Percentiles rank a stretch among this genome's conserved stretches.
These are phyloP conservation scores for Astropecten irregularis DNA, from an alignment of 53 echinoderm and acorn worm genomes.

Conservation along the genomic window DNA sequence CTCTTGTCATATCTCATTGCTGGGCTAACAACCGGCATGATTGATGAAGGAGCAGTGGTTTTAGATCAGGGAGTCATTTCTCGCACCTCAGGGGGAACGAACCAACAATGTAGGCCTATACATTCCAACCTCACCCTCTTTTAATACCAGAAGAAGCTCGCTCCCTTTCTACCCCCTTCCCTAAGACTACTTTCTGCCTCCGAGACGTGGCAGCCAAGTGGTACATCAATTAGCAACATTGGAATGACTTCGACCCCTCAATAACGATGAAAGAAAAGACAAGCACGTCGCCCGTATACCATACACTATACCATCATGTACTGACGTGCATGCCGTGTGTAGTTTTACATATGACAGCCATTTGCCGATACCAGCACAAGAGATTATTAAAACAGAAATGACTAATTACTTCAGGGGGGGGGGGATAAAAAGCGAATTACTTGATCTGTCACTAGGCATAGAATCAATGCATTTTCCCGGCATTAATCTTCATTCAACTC, in stretches of 20 bases:
- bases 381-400: too few species aligned
- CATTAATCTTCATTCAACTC: conserved; percentile 19
- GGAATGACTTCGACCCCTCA: background rate
- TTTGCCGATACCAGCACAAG: too few species aligned
- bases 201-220: background rate
- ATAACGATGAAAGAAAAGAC: too few species aligned
- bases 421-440: background rate
- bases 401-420: conserved; percentile 3
- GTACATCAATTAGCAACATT: background rate
- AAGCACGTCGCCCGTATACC: too few species aligned
- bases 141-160: too few species aligned
- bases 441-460: background rate
- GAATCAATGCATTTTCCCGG: background rate
- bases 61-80: background rate
- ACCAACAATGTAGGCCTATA: too few species aligned
- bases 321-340: too few species aligned
- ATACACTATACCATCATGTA: too few species aligned
- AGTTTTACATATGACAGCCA: too few species aligned
- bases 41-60: background rate
- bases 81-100: conserved; percentile 16
- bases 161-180: too few species aligned
- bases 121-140: conserved; percentile 16
- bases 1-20: background rate
- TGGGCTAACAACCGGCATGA: too few species aligned
- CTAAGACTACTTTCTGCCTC: background rate